Conservation (phyloP, 2,888 invertebrate species). For the Harpagoxenus sublaevis region DNA sequence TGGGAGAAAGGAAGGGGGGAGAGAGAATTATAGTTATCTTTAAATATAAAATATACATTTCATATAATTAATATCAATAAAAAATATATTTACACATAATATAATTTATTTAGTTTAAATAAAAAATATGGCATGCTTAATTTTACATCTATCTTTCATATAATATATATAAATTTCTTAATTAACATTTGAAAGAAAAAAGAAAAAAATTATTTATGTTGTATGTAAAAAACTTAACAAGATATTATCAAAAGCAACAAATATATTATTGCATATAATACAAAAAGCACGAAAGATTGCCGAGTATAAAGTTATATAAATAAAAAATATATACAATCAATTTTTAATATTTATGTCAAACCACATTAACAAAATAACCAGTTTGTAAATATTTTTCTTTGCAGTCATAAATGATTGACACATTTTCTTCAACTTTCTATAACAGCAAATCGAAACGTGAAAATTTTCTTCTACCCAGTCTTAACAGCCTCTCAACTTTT, state of each 20-base stretch:
- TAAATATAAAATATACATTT: conserved; percentile 49
- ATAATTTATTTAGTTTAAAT: conserved; percentile 31
- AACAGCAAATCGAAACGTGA: conserved; percentile 55
- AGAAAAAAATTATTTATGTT: neutral
- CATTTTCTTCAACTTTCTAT: conserved; percentile 58
- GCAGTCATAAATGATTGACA: conserved; percentile 69
- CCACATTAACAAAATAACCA: conserved; percentile 67
- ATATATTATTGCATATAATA: conserved; percentile 34
- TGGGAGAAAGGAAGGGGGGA: neutral
- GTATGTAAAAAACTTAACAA: conserved; percentile 22
- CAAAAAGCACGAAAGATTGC: conserved; percentile 43
- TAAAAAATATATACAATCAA: conserved; percentile 50
- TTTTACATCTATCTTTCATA: conserved; percentile 15
- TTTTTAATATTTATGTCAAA: conserved; percentile 51
- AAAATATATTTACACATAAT: conserved; percentile 36
- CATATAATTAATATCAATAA: conserved; percentile 33
- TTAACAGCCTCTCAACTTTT: conserved; percentile 60
- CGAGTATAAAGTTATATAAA: conserved; percentile 34
- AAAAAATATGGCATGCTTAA: conserved; percentile 39
- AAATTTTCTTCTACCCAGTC: conserved; percentile 69
- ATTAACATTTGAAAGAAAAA: conserved; percentile 4
- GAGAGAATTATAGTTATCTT: neutral
- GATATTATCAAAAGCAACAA: conserved; percentile 20
- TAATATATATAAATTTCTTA: conserved; percentile 15
- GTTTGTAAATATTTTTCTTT: conserved; percentile 59